Conservation (phyloP, 2,797 vertebrate species). For the Fringilla coelebs region DNA sequence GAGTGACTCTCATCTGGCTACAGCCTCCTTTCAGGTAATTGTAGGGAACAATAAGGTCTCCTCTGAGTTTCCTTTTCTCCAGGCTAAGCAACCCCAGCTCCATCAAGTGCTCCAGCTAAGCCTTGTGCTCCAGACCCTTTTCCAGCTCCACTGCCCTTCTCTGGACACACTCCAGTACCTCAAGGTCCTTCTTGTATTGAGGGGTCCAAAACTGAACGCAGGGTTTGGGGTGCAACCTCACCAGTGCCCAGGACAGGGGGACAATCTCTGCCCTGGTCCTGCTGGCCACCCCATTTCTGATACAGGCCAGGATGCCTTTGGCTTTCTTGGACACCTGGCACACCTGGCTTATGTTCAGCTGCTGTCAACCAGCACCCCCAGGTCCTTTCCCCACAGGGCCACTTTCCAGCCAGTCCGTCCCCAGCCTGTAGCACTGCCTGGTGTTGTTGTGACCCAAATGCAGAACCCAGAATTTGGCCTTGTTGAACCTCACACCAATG, state of each 20-base stretch:
- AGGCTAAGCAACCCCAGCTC: not conserved
- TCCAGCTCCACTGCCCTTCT: not conserved
- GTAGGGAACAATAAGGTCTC: not conserved
- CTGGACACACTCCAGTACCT: fast-evolving
- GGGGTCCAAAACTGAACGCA: not conserved
- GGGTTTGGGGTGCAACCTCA: not conserved
- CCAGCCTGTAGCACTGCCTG: not conserved
- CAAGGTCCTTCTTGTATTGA: not conserved
- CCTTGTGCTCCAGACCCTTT: not conserved
- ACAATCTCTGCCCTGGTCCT: not conserved
- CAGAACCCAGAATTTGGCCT: not conserved
- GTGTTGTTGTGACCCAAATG: not conserved
- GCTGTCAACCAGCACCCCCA: not conserved
- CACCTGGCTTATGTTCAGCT: not conserved
- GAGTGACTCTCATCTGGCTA: fast-evolving
- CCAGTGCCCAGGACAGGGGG: too few species aligned
- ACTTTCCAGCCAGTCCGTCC: not conserved
- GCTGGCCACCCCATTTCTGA: not conserved
- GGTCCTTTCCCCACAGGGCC: fast-evolving
- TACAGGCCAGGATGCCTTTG: fast-evolving
- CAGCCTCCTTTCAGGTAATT: not conserved
- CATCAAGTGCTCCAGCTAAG: not conserved
- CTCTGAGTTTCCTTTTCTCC: not conserved
- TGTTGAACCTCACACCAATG: not conserved
- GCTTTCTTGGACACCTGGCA: not conserved